Base-by-base conservation (phyloP, 2,797 vertebrate species). In the Sylvia borin region DNA sequence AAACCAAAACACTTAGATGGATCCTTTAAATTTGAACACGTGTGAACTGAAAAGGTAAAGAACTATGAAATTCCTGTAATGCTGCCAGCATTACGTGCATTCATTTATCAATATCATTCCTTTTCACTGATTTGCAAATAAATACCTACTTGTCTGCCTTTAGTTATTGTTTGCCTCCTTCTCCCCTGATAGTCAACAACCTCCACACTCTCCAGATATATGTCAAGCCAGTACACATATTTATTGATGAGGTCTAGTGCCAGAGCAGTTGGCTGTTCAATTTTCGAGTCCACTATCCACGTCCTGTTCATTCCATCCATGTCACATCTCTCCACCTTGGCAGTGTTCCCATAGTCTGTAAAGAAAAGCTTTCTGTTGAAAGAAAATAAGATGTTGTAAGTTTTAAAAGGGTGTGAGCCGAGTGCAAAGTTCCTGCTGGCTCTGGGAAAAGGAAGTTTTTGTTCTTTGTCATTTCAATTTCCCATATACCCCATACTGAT, bases 291-390 rank as follows among this genome's bases (percentile, higher is more conserved):
- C 92, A 99, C 98, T 93, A 99, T 98, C 78, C 98, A 98, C 9
- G 98, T 99, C 96, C 99, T 98, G 97, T 99, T 99, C 88, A 98
- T 99, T 94, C 99, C 99, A 74, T 99, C 99, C 99, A 99, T 99
- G 98, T 99, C 99, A 97, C 99, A 99, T 95, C 99, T 98, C 96
- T 99, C 99, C 91, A 99, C 97, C 97, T 99, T 99, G 97, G 99
- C 99, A 85, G 98, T 92, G 20, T 98, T 99, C 90, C 99, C 99
- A 0, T 99, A 99, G 98, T 99, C 99, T 20, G 99, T 99, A 97
- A 99, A 99, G 98, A 99, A 99, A 94, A 99, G 98, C 98, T 99
- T 99, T 94, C 99, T 99, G 97, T 97, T 94, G 95, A 96, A 97
- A 97, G 94, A 98, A 97, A 98, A 95, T 66, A 93, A 97, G 95